Conservation (phyloP, 1,140 invertebrate genomes). For the Papilio polyxenes region DNA sequence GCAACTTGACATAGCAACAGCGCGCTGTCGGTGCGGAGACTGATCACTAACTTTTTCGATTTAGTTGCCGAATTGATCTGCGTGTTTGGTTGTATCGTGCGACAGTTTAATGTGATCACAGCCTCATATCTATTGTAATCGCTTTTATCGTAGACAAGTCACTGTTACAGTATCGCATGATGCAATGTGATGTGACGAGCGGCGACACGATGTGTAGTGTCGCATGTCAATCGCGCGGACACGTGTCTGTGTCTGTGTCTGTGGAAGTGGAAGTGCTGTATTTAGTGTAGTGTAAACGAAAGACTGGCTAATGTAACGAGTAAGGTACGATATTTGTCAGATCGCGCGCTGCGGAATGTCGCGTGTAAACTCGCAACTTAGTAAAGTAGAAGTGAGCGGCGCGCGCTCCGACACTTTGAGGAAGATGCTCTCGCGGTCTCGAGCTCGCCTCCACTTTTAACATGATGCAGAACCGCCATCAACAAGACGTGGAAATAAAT, state of each 20-base stretch:
- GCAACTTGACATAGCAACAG: no score
- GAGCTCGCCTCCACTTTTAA: not conserved
- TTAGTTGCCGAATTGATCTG: no score
- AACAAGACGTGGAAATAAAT: no score
- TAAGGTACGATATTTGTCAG: constrained; percentile 40
- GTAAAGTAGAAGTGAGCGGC: no score
- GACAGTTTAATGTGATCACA: not conserved
- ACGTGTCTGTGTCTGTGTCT: not conserved
- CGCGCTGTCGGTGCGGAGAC: no score
- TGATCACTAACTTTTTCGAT: no score
- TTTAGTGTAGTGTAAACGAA: constrained; percentile 76
- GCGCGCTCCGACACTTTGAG: not conserved
- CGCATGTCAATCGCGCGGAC: not conserved
- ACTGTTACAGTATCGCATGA: not conserved
- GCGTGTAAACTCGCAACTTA: not conserved
- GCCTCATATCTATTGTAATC: not conserved
- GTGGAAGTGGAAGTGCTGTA: constrained; percentile 29
- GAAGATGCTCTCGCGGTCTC: not conserved
- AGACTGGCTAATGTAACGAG: constrained; percentile 76
- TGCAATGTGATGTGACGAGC: not conserved
- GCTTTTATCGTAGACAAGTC: not conserved
- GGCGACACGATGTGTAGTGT: not conserved
- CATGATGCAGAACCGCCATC: no score
- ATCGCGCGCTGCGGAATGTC: not conserved
- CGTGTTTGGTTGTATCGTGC: not conserved